These are phyloP conservation scores for Xestobium rufovillosum DNA, from an alignment of 2,888 invertebrate genomes.

Conservation along the genomic window DNA sequence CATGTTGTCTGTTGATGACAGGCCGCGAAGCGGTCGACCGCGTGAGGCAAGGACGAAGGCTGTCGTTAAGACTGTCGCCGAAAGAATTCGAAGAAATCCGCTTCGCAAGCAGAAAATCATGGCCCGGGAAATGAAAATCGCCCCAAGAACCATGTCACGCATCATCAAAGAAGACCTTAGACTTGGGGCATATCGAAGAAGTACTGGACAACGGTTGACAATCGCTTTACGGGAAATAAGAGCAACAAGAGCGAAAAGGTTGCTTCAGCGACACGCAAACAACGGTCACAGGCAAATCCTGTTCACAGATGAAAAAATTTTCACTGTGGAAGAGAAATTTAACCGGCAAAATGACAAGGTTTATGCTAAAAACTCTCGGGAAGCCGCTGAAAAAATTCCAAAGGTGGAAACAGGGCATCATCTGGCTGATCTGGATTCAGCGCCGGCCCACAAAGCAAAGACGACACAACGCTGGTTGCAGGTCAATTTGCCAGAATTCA, in stretches of 20 bases:
- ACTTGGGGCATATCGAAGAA: neutral
- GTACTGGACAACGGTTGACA: neutral
- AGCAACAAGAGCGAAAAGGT: too few species aligned
- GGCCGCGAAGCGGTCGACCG: too few species aligned
- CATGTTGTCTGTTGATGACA: conserved; percentile 1
- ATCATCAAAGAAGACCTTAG: conserved; percentile 1
- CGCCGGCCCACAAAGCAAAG: conserved; percentile 1
- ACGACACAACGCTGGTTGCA: neutral
- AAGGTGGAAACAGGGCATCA: conserved; percentile 2
- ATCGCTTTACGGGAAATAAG: too few species aligned
- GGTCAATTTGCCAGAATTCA: neutral
- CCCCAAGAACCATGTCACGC: conserved; percentile 1
- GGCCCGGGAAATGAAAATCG: conserved; percentile 2
- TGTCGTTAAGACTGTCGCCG: neutral
- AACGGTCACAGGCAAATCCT: neutral
- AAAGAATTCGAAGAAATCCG: conserved; percentile 2
- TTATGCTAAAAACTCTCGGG: too few species aligned
- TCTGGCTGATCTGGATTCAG: neutral
- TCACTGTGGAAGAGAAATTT: neutral
- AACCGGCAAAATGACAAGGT: neutral
- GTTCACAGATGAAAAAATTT: neutral
- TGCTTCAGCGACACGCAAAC: conserved; percentile 1
- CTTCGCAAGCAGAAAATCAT: neutral
- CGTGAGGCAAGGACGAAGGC: neutral
- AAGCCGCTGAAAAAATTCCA: neutral